These are phyloP conservation scores for Microcebus murinus DNA, from an alignment of 2,113 vertebrate species.

Conservation along the genomic window DNA sequence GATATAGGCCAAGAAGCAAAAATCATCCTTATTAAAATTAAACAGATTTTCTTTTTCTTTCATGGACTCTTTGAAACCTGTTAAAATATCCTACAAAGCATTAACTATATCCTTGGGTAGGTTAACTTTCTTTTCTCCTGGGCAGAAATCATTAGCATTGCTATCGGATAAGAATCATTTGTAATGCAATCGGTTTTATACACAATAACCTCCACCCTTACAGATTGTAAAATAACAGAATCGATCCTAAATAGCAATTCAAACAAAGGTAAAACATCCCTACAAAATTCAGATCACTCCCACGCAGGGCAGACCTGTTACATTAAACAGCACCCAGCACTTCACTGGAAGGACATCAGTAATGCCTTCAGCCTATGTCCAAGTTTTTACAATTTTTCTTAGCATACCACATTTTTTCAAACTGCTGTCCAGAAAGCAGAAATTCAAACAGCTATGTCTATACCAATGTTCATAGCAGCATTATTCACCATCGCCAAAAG, in stretches of 20 bases:
- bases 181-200: background rate
- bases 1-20: slow-evolving; percentile 19
- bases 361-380: background rate
- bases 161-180: background rate
- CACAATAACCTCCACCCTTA: background rate
- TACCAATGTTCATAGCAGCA: background rate
- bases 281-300: background rate
- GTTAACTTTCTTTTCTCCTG: background rate
- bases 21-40: background rate
- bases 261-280: background rate
- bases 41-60: background rate
- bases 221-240: background rate
- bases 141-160: background rate
- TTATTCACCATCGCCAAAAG: background rate
- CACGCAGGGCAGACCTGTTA: background rate
- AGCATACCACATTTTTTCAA: background rate
- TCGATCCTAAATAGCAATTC: background rate
- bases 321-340: background rate
- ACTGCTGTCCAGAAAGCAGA: background rate
- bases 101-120: background rate
- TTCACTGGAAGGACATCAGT: background rate
- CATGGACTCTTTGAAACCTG: background rate
- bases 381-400: background rate
- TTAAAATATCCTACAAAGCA: background rate
- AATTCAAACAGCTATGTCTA: background rate